Evolutionary conservation across 2,113 vertebrate species (phyloP).

Genomic region (Nicator chloris): DNA sequence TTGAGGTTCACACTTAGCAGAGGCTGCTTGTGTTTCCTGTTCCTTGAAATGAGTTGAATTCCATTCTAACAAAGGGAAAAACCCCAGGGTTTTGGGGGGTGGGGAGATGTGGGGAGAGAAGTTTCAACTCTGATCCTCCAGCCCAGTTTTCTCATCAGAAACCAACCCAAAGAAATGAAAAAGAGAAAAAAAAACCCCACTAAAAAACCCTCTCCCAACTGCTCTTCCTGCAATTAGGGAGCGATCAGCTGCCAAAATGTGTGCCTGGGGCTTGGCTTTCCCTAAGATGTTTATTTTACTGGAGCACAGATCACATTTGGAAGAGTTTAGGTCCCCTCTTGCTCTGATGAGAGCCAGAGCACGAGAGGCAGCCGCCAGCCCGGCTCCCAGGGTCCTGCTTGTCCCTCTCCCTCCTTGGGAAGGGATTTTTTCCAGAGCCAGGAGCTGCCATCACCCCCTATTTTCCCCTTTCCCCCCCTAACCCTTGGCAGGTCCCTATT

Average conservation of each 20-base stretch:
- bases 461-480: background rate
- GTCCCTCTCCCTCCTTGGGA: background rate
- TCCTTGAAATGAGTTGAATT: background rate
- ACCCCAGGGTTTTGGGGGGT: background rate
- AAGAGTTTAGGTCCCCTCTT: conserved; percentile 11
- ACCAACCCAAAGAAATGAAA: background rate
- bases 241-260: conserved; percentile 30
- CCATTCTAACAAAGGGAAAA: background rate
- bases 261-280: conserved; percentile 34
- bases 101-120: background rate
- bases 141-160: conserved; percentile 47
- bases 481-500: background rate
- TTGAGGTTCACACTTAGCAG: background rate
- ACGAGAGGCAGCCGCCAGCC: background rate
- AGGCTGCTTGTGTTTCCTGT: background rate
- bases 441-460: background rate
- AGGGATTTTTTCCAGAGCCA: background rate
- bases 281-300: conserved; percentile 45
- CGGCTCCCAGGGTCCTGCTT: background rate
- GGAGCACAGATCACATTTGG: conserved; percentile 40
- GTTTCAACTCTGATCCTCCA: background rate
- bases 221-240: conserved; percentile 43
- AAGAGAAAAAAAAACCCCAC: background rate
- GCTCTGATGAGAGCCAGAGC: conserved; percentile 6
- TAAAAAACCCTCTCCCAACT: background rate